phyloP scores from a whole-genome alignment of 2,888 invertebrate species.

The Tineola bisselliella region DNA sequence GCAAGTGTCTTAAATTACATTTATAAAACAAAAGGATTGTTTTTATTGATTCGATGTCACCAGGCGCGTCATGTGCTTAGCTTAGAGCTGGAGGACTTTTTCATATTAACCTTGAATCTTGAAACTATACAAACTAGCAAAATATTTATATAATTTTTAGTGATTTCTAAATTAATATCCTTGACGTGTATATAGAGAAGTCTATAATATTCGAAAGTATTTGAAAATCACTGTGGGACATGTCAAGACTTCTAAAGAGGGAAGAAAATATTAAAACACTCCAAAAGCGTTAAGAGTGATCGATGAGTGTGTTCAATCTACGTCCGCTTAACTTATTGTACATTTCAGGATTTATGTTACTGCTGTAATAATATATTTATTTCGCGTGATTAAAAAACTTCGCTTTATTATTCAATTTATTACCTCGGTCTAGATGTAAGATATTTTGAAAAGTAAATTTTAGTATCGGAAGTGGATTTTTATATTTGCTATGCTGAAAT shows the following conservation, averaged over 20 bases:
- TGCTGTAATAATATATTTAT: slow-evolving; percentile 2
- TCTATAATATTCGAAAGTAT: not conserved
- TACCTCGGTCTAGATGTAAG: not conserved
- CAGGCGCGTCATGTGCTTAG: too few relatives aligned
- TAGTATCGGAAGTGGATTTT: not conserved
- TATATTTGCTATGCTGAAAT: not conserved
- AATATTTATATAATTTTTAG: too few relatives aligned
- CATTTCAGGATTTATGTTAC: slow-evolving; percentile 17
- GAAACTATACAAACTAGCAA: too few relatives aligned
- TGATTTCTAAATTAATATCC: too few relatives aligned
- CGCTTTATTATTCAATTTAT: not conserved
- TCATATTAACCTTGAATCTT: too few relatives aligned
- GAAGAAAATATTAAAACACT: slow-evolving; percentile 10
- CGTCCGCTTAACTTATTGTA: slow-evolving; percentile 44
- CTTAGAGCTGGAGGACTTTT: too few relatives aligned
- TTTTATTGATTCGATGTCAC: too few relatives aligned
- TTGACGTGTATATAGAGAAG: too few relatives aligned
- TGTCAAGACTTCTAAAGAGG: slow-evolving; percentile 9
- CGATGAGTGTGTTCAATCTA: slow-evolving; percentile 44
- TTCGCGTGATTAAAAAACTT: not conserved
- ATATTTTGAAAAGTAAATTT: not conserved
- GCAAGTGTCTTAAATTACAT: not conserved
- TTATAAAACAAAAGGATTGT: not conserved
- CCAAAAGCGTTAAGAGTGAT: slow-evolving; percentile 25
- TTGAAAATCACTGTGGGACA: slow-evolving; percentile 1